Evolutionary conservation across 2,113 vertebrate genomes (phyloP).

Genomic region (Ailurus styani): DNA sequence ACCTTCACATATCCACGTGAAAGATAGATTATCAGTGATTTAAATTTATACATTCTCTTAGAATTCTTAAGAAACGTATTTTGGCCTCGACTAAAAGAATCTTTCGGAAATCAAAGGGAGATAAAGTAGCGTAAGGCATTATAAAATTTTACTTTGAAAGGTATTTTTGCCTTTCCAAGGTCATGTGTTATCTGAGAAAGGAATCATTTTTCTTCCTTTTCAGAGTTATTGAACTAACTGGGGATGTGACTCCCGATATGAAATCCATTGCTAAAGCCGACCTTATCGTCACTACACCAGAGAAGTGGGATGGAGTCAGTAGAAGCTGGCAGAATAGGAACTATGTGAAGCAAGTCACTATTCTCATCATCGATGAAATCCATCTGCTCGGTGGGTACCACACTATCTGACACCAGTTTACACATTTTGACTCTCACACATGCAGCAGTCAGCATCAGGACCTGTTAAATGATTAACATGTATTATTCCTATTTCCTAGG

Average conservation of each 20-base stretch:
- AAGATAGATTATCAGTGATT: conserved; percentile 3
- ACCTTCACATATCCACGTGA: neutral
- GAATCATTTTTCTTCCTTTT: conserved; percentile 49
- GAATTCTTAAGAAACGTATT: neutral
- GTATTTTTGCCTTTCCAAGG: neutral
- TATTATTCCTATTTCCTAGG: conserved; percentile 81
- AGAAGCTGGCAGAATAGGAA: conserved; percentile 98
- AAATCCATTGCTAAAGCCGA: conserved; percentile 94
- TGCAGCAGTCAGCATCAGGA: neutral
- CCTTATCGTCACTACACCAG: conserved; percentile 97
- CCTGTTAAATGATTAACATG: conserved; percentile 45
- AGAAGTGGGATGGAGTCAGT: conserved; percentile 98
- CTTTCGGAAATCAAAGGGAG: neutral
- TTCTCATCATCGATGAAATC: conserved; percentile 99
- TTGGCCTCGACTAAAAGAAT: neutral
- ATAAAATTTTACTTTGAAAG: conserved; percentile 34
- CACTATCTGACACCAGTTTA: conserved; percentile 15
- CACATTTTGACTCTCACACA: neutral
- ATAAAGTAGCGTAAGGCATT: neutral
- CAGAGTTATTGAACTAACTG: conserved; percentile 97
- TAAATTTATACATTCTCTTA: neutral
- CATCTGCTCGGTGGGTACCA: conserved; percentile 92
- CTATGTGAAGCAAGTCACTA: conserved; percentile 96
- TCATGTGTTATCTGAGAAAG: neutral
- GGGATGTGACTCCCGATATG: conserved; percentile 97